A percentile compares a stretch with the other conserved stretches of the same genome.
Evolutionary conservation across 2,888 invertebrate species (phyloP).

Genomic region (Lochmaea crataegi): DNA sequence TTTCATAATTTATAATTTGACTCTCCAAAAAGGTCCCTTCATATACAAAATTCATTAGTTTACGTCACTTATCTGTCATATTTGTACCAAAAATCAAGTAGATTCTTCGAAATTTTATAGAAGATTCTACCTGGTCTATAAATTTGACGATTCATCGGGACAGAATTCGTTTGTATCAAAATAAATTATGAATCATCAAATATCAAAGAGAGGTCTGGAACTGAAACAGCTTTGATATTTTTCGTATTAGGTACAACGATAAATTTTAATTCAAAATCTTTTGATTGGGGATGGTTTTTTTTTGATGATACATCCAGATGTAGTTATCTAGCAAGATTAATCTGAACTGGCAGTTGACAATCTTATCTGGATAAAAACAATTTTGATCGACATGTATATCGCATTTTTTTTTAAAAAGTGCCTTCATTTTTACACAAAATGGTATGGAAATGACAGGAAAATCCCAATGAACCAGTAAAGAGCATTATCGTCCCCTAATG

Average conservation of each 20-base stretch:
- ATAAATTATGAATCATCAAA: slow-evolving; percentile 35
- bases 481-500: too few relatives aligned
- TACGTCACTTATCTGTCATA: too few relatives aligned
- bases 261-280: neutral
- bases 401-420: too few relatives aligned
- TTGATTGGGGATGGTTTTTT: neutral
- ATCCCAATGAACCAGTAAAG: too few relatives aligned
- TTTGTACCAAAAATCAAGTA: too few relatives aligned
- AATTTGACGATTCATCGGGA: neutral
- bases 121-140: neutral
- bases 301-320: neutral
- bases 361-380: too few relatives aligned
- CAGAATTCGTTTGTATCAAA: slow-evolving; percentile 23
- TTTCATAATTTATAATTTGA: too few relatives aligned
- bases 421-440: too few relatives aligned
- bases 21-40: neutral
- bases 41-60: neutral
- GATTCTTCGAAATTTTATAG: neutral
- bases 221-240: slow-evolving; percentile 16
- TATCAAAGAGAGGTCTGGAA: slow-evolving; percentile 30
- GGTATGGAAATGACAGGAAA: too few relatives aligned
- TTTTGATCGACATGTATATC: too few relatives aligned
- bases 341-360: too few relatives aligned
- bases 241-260: neutral
- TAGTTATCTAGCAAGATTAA: neutral